Evolutionary conservation across 2,888 invertebrate species (phyloP).

Genomic region (Orchesella flavescens): DNA sequence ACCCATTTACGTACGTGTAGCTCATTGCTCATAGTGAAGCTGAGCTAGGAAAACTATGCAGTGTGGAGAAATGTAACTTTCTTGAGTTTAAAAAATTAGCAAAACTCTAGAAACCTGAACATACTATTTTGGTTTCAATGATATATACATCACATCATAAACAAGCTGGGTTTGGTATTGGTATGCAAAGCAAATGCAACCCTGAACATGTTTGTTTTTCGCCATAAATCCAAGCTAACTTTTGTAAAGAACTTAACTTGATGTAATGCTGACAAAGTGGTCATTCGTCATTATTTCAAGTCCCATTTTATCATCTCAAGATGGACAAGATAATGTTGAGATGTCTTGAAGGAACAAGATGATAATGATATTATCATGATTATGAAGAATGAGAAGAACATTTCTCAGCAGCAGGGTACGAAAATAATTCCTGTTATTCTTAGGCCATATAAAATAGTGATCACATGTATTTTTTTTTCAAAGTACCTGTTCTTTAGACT

Average conservation of each 20-base stretch:
- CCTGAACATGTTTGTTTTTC: background rate
- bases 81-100: background rate
- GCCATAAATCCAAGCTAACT: background rate
- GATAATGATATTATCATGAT: constrained; percentile 56
- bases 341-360: constrained; percentile 22
- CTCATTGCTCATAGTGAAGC: background rate
- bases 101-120: background rate
- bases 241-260: constrained; percentile 3
- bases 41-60: background rate
- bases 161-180: background rate
- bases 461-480: no score
- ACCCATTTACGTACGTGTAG: constrained; percentile 17
- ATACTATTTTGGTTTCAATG: no score
- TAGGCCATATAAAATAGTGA: background rate
- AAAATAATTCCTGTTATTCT: constrained; percentile 11
- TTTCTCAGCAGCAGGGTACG: constrained; percentile 69
- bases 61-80: background rate
- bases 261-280: constrained; percentile 61
- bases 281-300: constrained; percentile 51
- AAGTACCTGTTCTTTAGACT: no score
- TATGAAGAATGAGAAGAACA: constrained; percentile 66
- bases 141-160: background rate
- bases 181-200: background rate
- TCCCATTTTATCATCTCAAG: constrained; percentile 23
- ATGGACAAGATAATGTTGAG: constrained; percentile 24